Evolutionary conservation across 2,888 invertebrate species (phyloP).

Genomic region (Ptilodon capucinus): DNA sequence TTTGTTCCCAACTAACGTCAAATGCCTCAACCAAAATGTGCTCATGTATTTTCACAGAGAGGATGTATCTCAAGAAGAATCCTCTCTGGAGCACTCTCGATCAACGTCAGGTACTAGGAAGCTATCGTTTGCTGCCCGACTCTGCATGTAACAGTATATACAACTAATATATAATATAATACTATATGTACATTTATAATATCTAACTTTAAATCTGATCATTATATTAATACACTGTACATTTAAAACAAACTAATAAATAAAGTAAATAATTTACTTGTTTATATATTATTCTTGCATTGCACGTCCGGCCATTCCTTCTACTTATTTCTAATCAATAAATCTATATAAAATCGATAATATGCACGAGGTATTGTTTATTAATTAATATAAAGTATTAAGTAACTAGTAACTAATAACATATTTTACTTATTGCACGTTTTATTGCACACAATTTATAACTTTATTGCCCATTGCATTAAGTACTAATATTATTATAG

Average conservation of each 20-base stretch:
- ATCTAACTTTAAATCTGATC: conserved; percentile 2
- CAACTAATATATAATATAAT: conserved; percentile 17
- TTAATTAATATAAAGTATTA: conserved; percentile 10
- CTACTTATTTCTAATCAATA: conserved; percentile 20
- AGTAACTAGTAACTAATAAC: conserved; percentile 7
- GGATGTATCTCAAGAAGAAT: conserved; percentile 24
- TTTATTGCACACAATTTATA: conserved; percentile 55
- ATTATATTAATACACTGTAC: conserved; percentile 28
- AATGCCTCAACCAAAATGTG: conserved; percentile 48
- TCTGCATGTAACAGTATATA: conserved; percentile 43
- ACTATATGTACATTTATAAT: conserved; percentile 12
- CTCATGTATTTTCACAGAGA: conserved; percentile 55
- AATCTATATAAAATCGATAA: conserved; percentile 30
- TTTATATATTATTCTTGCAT: conserved; percentile 68
- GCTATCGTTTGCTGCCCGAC: conserved; percentile 74
- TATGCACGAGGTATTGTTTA: conserved; percentile 23
- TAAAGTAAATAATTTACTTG: conserved; percentile 23
- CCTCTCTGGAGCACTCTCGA: conserved; percentile 68
- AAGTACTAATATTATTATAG: conserved; percentile 31
- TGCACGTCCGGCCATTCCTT: conserved; percentile 75
- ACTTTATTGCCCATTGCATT: conserved; percentile 44
- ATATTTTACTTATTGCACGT: conserved; percentile 45
- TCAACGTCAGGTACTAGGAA: conserved; percentile 80
- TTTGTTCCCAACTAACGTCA: conserved; percentile 61
- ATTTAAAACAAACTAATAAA: conserved; percentile 12